A percentile compares a stretch with the other conserved stretches of the same genome.
These are phyloP conservation scores for Laothoe populi DNA, from an alignment of 2,888 invertebrate species.

Conservation along the genomic window DNA sequence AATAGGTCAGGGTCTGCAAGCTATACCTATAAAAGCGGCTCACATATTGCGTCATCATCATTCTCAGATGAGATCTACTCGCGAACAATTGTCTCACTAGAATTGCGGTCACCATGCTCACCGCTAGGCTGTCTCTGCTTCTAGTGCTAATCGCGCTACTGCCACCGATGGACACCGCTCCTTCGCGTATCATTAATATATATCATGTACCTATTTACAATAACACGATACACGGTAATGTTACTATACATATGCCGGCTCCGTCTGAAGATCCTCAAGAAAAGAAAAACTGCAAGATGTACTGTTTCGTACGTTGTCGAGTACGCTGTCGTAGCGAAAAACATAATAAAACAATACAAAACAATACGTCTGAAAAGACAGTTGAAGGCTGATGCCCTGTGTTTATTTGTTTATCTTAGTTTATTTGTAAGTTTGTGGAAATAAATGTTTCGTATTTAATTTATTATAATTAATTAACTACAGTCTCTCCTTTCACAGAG, in stretches of 20 bases:
- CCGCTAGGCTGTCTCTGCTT: background rate
- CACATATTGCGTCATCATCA: background rate
- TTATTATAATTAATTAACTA: too few relatives aligned
- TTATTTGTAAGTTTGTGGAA: too few relatives aligned
- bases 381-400: too few relatives aligned
- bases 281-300: background rate
- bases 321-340: background rate
- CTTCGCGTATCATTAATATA: background rate
- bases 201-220: background rate
- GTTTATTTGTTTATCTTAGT: too few relatives aligned
- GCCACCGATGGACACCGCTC: background rate
- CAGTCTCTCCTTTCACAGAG: too few relatives aligned
- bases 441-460: too few relatives aligned
- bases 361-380: too few relatives aligned
- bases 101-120: background rate
- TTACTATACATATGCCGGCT: background rate
- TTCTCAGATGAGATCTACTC: background rate
- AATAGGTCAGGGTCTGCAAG: background rate
- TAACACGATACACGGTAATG: background rate
- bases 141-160: background rate
- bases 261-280: background rate
- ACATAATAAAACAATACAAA: too few relatives aligned
- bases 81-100: background rate
- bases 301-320: background rate
- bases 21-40: background rate